phyloP scores from a whole-genome alignment of 2,113 vertebrate genomes.

The Sapayoa aenigma region DNA sequence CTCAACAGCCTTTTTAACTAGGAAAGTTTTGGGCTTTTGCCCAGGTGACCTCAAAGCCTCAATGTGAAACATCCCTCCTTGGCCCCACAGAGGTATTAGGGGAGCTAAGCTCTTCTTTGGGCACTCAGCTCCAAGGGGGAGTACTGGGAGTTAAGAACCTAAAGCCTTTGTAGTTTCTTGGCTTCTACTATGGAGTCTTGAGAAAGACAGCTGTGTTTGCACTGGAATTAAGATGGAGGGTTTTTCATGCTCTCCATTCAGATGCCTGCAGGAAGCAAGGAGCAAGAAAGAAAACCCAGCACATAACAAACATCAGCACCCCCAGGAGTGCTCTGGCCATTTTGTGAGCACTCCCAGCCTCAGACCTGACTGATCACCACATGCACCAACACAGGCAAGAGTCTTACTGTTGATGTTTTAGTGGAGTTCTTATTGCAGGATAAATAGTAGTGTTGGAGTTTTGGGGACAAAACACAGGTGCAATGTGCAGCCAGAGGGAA shows the following conservation, averaged over 20 bases:
- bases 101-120: not conserved
- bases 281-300: not conserved
- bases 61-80: not conserved
- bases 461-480: not conserved
- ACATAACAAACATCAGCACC: not conserved
- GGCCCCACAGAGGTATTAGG: not conserved
- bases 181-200: not conserved
- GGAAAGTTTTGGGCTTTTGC: not conserved
- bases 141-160: not conserved
- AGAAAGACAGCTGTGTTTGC: slow-evolving; percentile 24
- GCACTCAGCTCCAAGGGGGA: not conserved
- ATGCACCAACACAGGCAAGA: not conserved
- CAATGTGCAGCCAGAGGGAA: not conserved
- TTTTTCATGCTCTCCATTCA: not conserved
- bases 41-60: not conserved
- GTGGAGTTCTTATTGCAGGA: not conserved
- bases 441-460: not conserved
- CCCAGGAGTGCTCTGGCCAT: not conserved
- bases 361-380: not conserved
- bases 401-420: not conserved
- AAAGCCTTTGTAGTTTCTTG: not conserved
- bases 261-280: not conserved
- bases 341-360: not conserved
- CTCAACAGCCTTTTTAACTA: not conserved
- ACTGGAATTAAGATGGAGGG: not conserved